Conservation (phyloP, 2,113 vertebrate species). For the Sinocyclocheilus rhinocerous region DNA sequence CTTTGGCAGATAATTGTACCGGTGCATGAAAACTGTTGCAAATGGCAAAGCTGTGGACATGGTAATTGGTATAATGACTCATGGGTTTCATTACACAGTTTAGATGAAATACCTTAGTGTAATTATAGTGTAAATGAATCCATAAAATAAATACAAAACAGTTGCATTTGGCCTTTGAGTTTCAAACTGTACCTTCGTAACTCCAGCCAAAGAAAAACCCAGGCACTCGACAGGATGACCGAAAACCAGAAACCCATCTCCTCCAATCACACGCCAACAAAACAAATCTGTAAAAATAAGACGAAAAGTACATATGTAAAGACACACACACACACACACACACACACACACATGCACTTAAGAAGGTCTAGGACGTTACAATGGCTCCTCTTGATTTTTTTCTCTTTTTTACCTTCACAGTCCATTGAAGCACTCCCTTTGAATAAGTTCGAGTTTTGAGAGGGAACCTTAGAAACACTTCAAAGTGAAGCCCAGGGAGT, state of each 20-base stretch:
- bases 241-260: conserved; percentile 23
- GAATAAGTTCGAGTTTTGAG: conserved; percentile 41
- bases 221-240: background rate
- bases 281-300: conserved; percentile 13
- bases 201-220: conserved; percentile 4
- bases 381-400: background rate
- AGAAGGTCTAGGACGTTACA: background rate
- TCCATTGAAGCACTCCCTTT: conserved; percentile 13
- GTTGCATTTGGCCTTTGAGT: background rate
- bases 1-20: background rate
- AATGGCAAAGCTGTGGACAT: background rate
- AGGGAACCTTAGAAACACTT: conserved; percentile 31
- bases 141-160: background rate
- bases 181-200: conserved; percentile 35
- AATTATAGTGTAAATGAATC: background rate
- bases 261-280: background rate
- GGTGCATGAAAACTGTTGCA: background rate
- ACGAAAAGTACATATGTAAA: background rate
- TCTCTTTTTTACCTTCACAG: background rate
- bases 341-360: background rate
- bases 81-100: background rate
- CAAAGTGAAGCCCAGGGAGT: conserved; percentile 29
- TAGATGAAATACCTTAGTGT: background rate
- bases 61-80: background rate
- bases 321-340: background rate